Evolutionary conservation across 2,797 vertebrate species (phyloP).

Genomic region (Pangasius djambal): DNA sequence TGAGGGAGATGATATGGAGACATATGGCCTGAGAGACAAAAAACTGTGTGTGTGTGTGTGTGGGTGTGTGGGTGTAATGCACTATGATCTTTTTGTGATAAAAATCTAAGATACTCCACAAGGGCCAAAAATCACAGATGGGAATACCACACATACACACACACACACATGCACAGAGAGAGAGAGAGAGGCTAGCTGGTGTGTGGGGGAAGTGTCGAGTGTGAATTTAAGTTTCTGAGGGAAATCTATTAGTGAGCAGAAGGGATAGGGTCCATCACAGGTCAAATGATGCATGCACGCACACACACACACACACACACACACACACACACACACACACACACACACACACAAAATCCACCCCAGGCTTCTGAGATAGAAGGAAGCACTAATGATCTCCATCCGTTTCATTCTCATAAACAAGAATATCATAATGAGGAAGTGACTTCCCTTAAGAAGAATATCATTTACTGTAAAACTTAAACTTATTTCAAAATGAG

Average conservation of each 20-base stretch:
- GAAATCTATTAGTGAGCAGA: slow-evolving; percentile 46
- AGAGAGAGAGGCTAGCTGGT: too few relatives aligned
- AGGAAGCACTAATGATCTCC: slow-evolving; percentile 24
- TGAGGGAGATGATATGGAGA: slow-evolving; percentile 48
- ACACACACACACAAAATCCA: not conserved
- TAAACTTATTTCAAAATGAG: slow-evolving; percentile 13
- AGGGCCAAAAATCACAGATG: slow-evolving; percentile 27
- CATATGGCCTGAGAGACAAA: slow-evolving; percentile 39
- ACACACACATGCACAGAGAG: not conserved
- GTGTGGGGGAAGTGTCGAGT: slow-evolving; percentile 20
- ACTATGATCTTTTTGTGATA: slow-evolving; percentile 53
- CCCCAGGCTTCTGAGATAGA: slow-evolving; percentile 14
- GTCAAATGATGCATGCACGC: slow-evolving; percentile 42
- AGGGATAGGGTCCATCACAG: slow-evolving; percentile 47
- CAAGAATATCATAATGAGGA: slow-evolving; percentile 24
- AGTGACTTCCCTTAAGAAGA: slow-evolving; percentile 22
- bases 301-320: slow-evolving; percentile 43
- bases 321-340: slow-evolving; percentile 35
- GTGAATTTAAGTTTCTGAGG: slow-evolving; percentile 41
- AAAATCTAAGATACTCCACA: slow-evolving; percentile 44
- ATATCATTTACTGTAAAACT: slow-evolving; percentile 35
- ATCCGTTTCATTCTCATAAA: slow-evolving; percentile 15
- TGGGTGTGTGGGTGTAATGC: slow-evolving; percentile 40
- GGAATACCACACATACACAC: slow-evolving; percentile 15
- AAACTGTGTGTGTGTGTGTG: slow-evolving; percentile 35